Base-by-base conservation (phyloP, 2,888 invertebrate genomes). In the Pelosia muscerda region DNA sequence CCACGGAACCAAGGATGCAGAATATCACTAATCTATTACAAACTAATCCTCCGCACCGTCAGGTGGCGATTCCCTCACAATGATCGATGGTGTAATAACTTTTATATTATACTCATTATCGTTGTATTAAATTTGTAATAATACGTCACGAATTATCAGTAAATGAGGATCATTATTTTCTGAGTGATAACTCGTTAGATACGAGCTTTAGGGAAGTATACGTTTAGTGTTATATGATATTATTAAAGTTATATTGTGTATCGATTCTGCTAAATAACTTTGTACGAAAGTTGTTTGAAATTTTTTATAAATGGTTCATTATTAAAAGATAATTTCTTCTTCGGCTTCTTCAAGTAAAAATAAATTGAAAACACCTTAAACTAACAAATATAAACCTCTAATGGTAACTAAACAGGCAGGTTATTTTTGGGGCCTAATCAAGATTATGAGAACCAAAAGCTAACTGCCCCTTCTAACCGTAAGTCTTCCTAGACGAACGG, bases 111-210 rank as follows among this genome's bases (percentile, higher is more conserved):
- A 26, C 26, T 63, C 57, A 66, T 70, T 66, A 70, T 70, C 69
- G 22, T 56, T 53, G 59, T 69, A 66, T 69, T 62, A 68, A 65
- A 63, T 67, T 71, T 71, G 65, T 79, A 73, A 58, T 60, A 38
- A 72, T 70, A 73, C 73, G 78, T 80, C 74, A 80, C 69, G 77
- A 78, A 82, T 81, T 77, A 82, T 81, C 81, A 76, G 73, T 68
- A 76, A 82, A 81, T 74, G 73, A 74, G 71, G 73, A 71, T 82
- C 76, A 80, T 80, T 81, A 78, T 72, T 71, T 71, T 67, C 31
- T 58, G 62, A 57, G 28, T 61, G 79, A 81, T 81, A 81, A 79
- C 4, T 57, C 54, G 11, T 38, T 60, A 68, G 69, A 81, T 79
- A 81, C 28, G 64, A 74, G 10, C 56, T 42, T 3, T 22, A 63